Evolutionary conservation across 2,113 vertebrate species (phyloP).

Genomic region (Upupa epops): DNA sequence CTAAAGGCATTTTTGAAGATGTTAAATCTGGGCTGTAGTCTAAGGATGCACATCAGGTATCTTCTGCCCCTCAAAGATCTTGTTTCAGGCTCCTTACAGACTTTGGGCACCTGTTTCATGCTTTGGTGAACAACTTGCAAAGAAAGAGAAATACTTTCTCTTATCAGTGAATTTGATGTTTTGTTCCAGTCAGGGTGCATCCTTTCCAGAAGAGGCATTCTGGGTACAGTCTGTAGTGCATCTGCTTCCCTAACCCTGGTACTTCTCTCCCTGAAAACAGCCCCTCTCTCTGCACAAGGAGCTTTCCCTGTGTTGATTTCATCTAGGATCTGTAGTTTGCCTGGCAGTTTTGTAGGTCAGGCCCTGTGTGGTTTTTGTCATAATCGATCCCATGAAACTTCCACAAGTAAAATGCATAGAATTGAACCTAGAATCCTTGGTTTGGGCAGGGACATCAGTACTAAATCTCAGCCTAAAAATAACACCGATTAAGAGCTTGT

Average conservation of each 20-base stretch:
- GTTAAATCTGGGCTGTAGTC: neutral
- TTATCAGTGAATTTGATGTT: neutral
- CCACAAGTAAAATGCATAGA: neutral
- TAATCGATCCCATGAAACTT: neutral
- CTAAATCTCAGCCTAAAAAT: constrained; percentile 8
- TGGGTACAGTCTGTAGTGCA: neutral
- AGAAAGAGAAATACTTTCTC: neutral
- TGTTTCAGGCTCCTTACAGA: neutral
- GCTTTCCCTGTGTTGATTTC: neutral
- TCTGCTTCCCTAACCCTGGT: no score
- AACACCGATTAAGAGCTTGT: neutral
- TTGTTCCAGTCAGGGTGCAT: neutral
- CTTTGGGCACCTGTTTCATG: neutral
- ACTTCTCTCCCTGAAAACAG: neutral
- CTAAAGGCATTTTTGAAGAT: neutral
- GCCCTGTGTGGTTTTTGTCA: neutral
- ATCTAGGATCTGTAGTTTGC: neutral
- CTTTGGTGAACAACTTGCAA: neutral
- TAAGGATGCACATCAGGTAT: neutral
- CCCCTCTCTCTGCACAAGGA: neutral
- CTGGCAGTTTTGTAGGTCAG: neutral
- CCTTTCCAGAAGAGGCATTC: neutral
- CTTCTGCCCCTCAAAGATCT: neutral
- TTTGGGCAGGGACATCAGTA: neutral
- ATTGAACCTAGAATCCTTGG: neutral